Conservation (phyloP, 2,888 invertebrate genomes). For the Synergus japonicus region DNA sequence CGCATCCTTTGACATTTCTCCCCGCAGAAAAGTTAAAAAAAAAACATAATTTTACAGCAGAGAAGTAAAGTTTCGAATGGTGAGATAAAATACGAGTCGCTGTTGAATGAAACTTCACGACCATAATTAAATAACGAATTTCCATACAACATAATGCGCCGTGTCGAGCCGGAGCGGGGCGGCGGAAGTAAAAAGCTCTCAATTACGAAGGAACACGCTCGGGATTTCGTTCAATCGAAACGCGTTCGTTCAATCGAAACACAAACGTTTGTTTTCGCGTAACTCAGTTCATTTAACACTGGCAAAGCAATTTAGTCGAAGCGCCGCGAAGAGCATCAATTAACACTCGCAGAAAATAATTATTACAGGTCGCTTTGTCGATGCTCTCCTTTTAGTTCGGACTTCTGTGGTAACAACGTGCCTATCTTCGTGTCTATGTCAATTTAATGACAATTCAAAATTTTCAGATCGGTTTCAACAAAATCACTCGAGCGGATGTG, state of each 20-base stretch:
- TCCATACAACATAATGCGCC: slow-evolving; percentile 35
- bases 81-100: not conserved
- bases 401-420: slow-evolving; percentile 22
- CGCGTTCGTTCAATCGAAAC: slow-evolving; percentile 53
- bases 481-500: not conserved
- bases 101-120: slow-evolving; percentile 15
- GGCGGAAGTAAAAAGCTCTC: slow-evolving; percentile 36
- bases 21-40: not conserved
- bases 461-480: not conserved
- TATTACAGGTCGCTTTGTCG: slow-evolving; percentile 48
- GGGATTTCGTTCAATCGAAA: slow-evolving; percentile 50
- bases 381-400: slow-evolving; percentile 36
- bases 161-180: not conserved
- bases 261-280: slow-evolving; percentile 53
- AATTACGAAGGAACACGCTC: slow-evolving; percentile 41
- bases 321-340: slow-evolving; percentile 53
- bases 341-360: slow-evolving; percentile 51
- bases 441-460: not conserved
- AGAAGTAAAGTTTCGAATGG: not conserved
- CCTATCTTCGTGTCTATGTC: not conserved
- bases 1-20: not conserved
- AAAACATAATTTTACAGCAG: not conserved
- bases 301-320: slow-evolving; percentile 51
- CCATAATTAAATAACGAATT: slow-evolving; percentile 34
- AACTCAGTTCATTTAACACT: slow-evolving; percentile 50